Evolutionary conservation across 2,888 invertebrate species (phyloP).

Genomic region (Scelioninae gen. 1): DNA sequence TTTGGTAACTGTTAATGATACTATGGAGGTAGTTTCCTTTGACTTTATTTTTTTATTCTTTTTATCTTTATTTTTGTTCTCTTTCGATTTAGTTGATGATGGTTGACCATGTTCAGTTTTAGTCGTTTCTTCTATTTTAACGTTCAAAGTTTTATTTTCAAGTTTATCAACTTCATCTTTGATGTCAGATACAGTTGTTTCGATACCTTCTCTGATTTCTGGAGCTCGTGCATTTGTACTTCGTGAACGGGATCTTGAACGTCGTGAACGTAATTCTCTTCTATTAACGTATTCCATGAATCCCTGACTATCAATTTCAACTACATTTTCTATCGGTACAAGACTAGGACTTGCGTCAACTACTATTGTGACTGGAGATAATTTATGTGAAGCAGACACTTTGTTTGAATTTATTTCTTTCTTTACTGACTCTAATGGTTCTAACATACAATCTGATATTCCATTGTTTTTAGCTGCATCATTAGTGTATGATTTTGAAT

Average conservation of each 20-base stretch:
- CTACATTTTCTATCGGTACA: constrained; percentile 78
- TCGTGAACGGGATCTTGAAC: constrained; percentile 82
- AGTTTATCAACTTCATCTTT: background rate
- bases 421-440: background rate
- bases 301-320: constrained; percentile 83
- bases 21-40: too few relatives aligned
- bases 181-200: background rate
- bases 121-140: too few relatives aligned
- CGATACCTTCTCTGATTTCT: constrained; percentile 1
- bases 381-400: constrained; percentile 47
- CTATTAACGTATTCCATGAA: constrained; percentile 85
- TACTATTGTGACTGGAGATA: constrained; percentile 76
- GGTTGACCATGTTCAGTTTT: too few relatives aligned
- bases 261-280: constrained; percentile 82
- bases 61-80: too few relatives aligned
- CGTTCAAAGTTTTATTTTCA: background rate
- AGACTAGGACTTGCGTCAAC: constrained; percentile 78
- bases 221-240: constrained; percentile 65
- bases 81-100: too few relatives aligned
- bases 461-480: constrained; percentile 77
- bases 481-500: constrained; percentile 74
- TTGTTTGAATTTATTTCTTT: constrained; percentile 16
- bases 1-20: too few relatives aligned
- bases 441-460: constrained; percentile 32
- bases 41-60: too few relatives aligned